Conservation (phyloP, 1,140 invertebrate species). For the Cotesia typhae region DNA sequence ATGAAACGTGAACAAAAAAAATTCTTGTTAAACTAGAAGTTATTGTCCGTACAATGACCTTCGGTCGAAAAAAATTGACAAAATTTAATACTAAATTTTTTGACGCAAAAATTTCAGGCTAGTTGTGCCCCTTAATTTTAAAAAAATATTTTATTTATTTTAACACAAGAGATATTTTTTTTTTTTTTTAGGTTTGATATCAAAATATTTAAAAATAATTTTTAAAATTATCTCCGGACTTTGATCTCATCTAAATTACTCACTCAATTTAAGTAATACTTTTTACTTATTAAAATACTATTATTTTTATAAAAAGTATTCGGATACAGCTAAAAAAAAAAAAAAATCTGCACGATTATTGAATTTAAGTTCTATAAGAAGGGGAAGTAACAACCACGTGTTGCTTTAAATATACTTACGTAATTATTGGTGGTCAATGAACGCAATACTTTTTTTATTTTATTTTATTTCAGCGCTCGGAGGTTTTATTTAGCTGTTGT, state of each 20-base stretch:
- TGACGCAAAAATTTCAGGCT: too few species aligned
- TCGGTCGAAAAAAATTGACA: too few species aligned
- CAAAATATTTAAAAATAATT: too few species aligned
- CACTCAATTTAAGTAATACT: neutral
- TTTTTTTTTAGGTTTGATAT: neutral
- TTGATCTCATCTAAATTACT: slow-evolving; percentile 5
- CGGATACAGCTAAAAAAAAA: too few species aligned
- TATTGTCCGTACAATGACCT: too few species aligned
- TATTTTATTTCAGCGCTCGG: neutral
- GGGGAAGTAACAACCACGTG: slow-evolving; percentile 29
- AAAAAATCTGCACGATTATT: neutral
- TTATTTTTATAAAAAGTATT: neutral
- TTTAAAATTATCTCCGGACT: neutral
- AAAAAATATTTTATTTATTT: neutral
- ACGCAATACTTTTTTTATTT: slow-evolving; percentile 10
- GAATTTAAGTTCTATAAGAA: neutral
- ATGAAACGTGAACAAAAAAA: too few species aligned
- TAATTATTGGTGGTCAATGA: slow-evolving; percentile 25
- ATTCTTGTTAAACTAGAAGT: too few species aligned
- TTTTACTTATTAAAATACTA: too few species aligned
- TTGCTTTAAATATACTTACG: slow-evolving; percentile 30
- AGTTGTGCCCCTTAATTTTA: too few species aligned
- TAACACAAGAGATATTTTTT: neutral
- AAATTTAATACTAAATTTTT: too few species aligned
- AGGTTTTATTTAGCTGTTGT: neutral